phyloP scores from a whole-genome alignment of 2,113 vertebrate species.

The Elephas maximus region DNA sequence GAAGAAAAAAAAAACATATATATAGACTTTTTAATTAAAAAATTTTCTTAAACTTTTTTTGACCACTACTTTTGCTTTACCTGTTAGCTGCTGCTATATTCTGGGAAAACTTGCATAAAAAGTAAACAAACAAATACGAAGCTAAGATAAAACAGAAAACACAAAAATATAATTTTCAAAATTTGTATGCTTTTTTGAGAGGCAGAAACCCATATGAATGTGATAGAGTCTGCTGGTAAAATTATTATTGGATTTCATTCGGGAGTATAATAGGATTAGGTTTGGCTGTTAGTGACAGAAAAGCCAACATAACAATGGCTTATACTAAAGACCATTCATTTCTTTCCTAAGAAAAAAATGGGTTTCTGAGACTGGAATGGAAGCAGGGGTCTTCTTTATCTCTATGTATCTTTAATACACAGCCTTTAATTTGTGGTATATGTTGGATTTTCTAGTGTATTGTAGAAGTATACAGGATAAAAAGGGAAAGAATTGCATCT shows the following conservation, averaged over 20 bases:
- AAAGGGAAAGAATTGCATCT: neutral
- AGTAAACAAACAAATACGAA: neutral
- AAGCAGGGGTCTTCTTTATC: neutral
- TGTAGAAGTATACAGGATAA: neutral
- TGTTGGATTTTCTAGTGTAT: too few species aligned
- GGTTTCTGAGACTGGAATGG: neutral
- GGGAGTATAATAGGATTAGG: neutral
- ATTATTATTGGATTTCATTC: neutral
- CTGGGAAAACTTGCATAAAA: neutral
- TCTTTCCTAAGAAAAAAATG: neutral
- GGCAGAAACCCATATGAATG: neutral
- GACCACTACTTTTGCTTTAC: neutral
- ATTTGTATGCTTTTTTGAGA: neutral
- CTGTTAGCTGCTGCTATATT: neutral
- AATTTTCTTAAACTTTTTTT: neutral
- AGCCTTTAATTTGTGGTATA: neutral
- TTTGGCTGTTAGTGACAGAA: neutral
- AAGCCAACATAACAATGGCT: neutral
- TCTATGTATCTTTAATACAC: neutral
- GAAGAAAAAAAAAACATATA: neutral
- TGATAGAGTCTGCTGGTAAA: neutral
- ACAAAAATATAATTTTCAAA: neutral
- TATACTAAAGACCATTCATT: neutral
- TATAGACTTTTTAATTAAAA: neutral
- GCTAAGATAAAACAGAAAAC: constrained; percentile 21